Evolutionary conservation across 2,113 vertebrate species (phyloP).

Genomic region (Catharus bicknelli): DNA sequence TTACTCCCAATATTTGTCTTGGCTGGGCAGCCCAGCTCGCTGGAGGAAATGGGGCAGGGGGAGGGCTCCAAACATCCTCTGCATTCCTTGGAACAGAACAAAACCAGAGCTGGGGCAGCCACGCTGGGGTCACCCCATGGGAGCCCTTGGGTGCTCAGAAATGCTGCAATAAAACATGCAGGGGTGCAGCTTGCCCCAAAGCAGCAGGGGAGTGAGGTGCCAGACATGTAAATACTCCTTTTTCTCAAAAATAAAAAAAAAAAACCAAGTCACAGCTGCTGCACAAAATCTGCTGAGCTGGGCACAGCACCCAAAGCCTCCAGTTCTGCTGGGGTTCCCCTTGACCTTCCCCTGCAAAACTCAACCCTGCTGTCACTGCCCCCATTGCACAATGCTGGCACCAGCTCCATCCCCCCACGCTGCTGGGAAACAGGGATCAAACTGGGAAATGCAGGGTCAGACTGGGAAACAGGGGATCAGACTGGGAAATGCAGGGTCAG

Average conservation of each 20-base stretch:
- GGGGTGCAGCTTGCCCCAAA: neutral
- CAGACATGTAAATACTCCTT: fast-evolving
- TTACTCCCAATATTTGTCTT: slow-evolving; percentile 60
- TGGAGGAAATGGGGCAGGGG: slow-evolving; percentile 56
- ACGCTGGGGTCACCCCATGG: neutral
- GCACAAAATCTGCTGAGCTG: neutral
- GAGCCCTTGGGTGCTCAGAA: neutral
- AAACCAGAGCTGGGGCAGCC: neutral
- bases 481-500: too few relatives aligned
- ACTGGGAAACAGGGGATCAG: too few relatives aligned
- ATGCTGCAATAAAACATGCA: neutral
- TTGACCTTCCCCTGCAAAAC: neutral
- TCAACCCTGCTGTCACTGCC: neutral
- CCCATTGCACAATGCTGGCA: fast-evolving
- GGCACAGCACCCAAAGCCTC: neutral
- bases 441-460: neutral
- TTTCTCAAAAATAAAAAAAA: neutral
- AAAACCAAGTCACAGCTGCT: neutral
- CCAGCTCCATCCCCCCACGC: neutral
- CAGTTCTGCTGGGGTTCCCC: neutral
- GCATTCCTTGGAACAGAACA: neutral
- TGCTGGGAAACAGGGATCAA: neutral
- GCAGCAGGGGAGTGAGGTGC: neutral
- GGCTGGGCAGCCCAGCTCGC: neutral
- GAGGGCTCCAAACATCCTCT: slow-evolving; percentile 57